phyloP scores from a whole-genome alignment of 2,113 vertebrate species.

The Sialia sialis region DNA sequence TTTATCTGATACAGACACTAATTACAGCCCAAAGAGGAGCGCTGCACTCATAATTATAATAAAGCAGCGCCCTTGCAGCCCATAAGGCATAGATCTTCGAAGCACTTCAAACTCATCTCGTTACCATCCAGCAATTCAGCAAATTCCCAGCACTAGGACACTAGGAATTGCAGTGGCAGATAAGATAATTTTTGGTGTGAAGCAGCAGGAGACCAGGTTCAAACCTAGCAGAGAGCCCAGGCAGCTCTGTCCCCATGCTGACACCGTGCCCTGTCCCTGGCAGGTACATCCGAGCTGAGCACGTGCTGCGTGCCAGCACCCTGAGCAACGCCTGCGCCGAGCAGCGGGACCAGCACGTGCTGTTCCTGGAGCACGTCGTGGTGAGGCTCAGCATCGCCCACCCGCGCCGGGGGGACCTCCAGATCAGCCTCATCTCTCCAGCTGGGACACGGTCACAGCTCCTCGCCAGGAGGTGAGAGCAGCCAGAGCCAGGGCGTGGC shows the following conservation, averaged over 20 bases:
- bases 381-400: conserved; percentile 81
- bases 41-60: not conserved
- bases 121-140: not conserved
- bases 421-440: conserved; percentile 87
- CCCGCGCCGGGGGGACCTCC: conserved; percentile 86
- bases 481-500: accelerated
- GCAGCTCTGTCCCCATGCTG: accelerated
- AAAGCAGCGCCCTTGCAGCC: not conserved
- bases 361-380: conserved; percentile 86
- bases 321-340: conserved; percentile 77
- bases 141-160: not conserved
- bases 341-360: conserved; percentile 76
- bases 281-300: conserved; percentile 84
- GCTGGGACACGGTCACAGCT: conserved; percentile 87
- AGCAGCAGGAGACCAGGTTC: not conserved
- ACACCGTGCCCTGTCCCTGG: not conserved
- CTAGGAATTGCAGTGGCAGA: not conserved
- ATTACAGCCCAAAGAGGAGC: not conserved
- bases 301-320: conserved; percentile 75
- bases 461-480: conserved; percentile 82
- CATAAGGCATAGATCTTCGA: conserved; percentile 23
- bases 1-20: conserved; percentile 43
- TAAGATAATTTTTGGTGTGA: not conserved
- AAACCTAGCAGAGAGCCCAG: accelerated
- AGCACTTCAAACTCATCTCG: not conserved